Conservation (phyloP, 1,140 invertebrate species). For the Plectrocnemia conspersa region DNA sequence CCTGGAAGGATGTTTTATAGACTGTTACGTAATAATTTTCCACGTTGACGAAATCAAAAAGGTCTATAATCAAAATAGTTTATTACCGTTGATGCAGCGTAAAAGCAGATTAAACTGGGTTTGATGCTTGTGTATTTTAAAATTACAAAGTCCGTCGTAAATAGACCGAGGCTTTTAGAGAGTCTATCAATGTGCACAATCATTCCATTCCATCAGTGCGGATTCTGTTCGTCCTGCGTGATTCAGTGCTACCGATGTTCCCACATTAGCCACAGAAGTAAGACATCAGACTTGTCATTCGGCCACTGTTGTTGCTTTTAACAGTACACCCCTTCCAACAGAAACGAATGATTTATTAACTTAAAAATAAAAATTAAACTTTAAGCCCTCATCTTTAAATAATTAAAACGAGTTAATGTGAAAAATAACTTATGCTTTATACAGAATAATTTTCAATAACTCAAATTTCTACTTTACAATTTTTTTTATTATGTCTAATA, state of each 20-base stretch:
- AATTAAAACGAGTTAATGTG: too few relatives aligned
- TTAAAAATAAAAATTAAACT: too few relatives aligned
- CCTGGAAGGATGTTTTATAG: too few relatives aligned
- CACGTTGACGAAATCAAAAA: too few relatives aligned
- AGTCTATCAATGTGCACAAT: conserved; percentile 14
- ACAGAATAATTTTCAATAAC: too few relatives aligned
- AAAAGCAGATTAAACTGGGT: conserved; percentile 1
- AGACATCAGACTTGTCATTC: conserved; percentile 34
- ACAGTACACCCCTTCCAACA: conserved; percentile 7
- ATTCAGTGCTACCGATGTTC: conserved; percentile 26
- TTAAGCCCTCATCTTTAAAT: too few relatives aligned
- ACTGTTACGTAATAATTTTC: too few relatives aligned
- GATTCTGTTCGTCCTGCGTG: conserved; percentile 20
- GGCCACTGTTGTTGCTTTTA: conserved; percentile 31
- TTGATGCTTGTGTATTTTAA: too few relatives aligned
- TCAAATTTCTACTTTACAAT: too few relatives aligned
- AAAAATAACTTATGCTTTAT: too few relatives aligned
- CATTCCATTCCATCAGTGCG: conserved; percentile 13
- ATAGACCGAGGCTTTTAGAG: conserved; percentile 17
- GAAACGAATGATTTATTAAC: conserved; percentile 2
- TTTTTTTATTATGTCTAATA: too few relatives aligned
- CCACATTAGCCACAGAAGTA: conserved; percentile 32
- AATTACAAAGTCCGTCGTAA: background rate
- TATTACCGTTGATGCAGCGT: conserved; percentile 6
- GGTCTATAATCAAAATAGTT: too few relatives aligned